Evolutionary conservation across 2,797 vertebrate species (phyloP), one percentile per base, ranked within the genome.

Genomic region (Chrysolophus pictus): DNA sequence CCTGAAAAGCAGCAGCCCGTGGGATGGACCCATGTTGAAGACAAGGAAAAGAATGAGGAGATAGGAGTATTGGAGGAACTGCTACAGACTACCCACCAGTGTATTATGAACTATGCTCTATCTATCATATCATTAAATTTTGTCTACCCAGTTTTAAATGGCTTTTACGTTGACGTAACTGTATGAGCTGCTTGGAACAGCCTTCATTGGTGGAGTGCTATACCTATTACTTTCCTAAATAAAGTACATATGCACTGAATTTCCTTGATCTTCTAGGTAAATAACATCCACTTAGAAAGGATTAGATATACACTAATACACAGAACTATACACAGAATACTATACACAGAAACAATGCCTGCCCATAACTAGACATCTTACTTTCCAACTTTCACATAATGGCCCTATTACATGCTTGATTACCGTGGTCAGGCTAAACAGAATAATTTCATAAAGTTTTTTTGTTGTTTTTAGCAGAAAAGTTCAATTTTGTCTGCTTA

Each of bases 261-360:
- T 73, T 93, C 53, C 85, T 73, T 67, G 23, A 84, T 75, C 51
- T 94, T 91, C 42, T 76, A 86, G 56, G 51, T 76, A 88, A 90
- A 55, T 64, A 75, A 62, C 51, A 70, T 46, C 39, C 76, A 88
- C 51, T 56, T 63, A 94, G 81, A 71, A 91, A 67, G 37, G 42
- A 95, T 91, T 86, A 81, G 82, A 89, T 51, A 46, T 19, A 84
- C 9, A 64, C n/a, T n/a, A n/a, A n/a, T n/a, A n/a, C n/a, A n/a
- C n/a, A n/a, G n/a, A n/a, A n/a, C n/a, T n/a, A n/a, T n/a, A n/a
- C n/a, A n/a, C n/a, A n/a, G n/a, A n/a, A n/a, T n/a, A n/a, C n/a
- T n/a, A n/a, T n/a, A n/a, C n/a, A n/a, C n/a, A 0, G 0, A 89
- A 91, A 87, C 60, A 91, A 93, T 37, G 33, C 12, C 35, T 47